Evolutionary conservation across 2,888 invertebrate genomes (phyloP), one percentile per base, ranked within the genome.

Genomic region (Acrobasis suavella): DNA sequence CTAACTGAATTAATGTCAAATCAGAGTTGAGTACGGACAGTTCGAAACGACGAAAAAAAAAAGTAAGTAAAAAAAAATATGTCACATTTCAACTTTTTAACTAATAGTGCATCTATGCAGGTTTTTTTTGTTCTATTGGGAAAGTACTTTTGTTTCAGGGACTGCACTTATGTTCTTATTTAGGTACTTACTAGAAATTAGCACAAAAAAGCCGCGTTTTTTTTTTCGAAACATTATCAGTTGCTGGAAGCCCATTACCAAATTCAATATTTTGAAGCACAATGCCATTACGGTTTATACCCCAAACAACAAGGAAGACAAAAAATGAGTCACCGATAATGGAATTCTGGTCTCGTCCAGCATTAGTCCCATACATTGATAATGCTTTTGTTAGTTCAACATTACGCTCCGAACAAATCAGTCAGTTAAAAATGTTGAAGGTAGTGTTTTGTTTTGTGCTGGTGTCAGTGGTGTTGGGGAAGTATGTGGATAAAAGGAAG

Each of bases 401-500:
- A 77, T 76, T 75, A 81, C 75, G 82, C 74, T 66, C 78, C 80
- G 81, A 69, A 74, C 78, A 76, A 83, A 72, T 76, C 15, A 60
- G 51, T 54, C 62, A n/a, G 39, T 62, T 62, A 59, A 62, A 58
- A 67, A 69, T 64, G 22, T 52, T 54, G n/a, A 78, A 77, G 72
- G 72, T 76, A 64, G 81, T 56, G 42, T 56, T 56, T 56, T 56
- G 56, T 56, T 69, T 80, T 61, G 59, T 81, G 50, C 42, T 81
- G 9, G 63, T 78, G 1, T 67, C 71, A 70, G 65, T 70, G 49
- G 73, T 73, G 61, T 71, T 73, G 37, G 80, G 78, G 46, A 88
- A 78, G 72, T 89, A 91, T 70, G 85, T 93, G 50, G 94, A 95
- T 74, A 95, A 95, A 81, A 94, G 95, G 75, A 95, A 95, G 81